Evolutionary conservation across 2,113 vertebrate species (phyloP), one percentile per base, ranked within the genome.

Genomic region (Epinephelus cyanopodus): DNA sequence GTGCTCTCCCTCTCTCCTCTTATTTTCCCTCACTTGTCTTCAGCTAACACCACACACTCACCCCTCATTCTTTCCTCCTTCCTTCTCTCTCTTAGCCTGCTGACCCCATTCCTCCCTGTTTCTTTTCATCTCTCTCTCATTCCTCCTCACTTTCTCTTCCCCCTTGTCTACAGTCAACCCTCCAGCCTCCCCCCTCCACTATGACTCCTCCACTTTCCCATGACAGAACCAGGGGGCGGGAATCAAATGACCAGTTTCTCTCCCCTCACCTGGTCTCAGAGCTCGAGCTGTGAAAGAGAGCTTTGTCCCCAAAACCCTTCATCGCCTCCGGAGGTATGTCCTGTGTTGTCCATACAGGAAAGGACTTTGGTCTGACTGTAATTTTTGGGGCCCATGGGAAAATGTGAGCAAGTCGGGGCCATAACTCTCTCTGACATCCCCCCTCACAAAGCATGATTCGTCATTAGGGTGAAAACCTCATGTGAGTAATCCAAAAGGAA

Each of bases 201-300:
- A 57, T 42, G 67, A 81, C 84, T 74, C 69, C 74, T 91, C 87
- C 90, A 92, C 93, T 94, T 95, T 93, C 81, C 94, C 95, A 93
- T 95, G 92, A 91, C 92, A 89, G 89, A 90, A 73, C 75, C 82
- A 84, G 88, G 87, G 9, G 88, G 91, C 72, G 91, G 90, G 93
- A 96, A 84, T 97, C 93, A 60, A 96, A 95, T 96, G 88, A 94
- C 96, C 91, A 87, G 60, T 65, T 64, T 95, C 88, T 94, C 92
- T 96, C 92, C 92, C 94, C 95, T 97, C 96, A 97, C 96, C 96
- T 97, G 95, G 93, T 94, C 95, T 96, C 94, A 93, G 91, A 95
- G 95, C 94, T 90, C 39, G 19, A 82, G 88, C 93, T 93, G 71
- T 92, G 89, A 94, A 98, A 97, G 96, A 95, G 82, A 37, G 89